These are phyloP conservation scores for Listrodromus nycthemerus DNA, from an alignment of 2,888 invertebrate species.

Conservation along the genomic window DNA sequence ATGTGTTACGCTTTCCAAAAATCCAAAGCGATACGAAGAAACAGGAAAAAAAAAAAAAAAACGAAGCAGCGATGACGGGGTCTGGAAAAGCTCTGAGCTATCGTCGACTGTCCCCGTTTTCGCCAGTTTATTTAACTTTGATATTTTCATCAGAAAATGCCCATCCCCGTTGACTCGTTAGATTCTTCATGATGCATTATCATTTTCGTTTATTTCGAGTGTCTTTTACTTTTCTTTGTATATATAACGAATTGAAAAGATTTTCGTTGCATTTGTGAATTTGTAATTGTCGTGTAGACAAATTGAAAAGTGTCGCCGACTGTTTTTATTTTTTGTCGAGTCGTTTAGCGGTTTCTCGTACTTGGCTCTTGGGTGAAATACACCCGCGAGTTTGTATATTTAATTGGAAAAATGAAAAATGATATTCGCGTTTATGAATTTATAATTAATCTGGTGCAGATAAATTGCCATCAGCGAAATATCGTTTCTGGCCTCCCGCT, in stretches of 20 bases:
- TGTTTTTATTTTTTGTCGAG: too few relatives aligned
- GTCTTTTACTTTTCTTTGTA: too few relatives aligned
- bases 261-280: too few relatives aligned
- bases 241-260: too few relatives aligned
- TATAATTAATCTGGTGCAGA: neutral
- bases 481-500: neutral
- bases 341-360: too few relatives aligned
- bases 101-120: neutral
- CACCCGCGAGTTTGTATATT: neutral
- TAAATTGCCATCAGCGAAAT: neutral
- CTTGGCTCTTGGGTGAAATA: neutral
- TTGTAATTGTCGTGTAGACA: too few relatives aligned
- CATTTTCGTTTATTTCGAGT: too few relatives aligned
- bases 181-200: neutral
- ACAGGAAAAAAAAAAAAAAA: conserved; percentile 6
- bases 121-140: neutral
- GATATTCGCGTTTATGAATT: neutral
- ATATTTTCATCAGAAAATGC: neutral
- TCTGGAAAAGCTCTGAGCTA: conserved; percentile 34
- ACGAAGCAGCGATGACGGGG: neutral
- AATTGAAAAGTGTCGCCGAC: too few relatives aligned
- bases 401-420: neutral
- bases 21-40: neutral
- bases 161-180: neutral
- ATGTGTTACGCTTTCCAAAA: conserved; percentile 44